Base-by-base conservation (phyloP, 30 jellyfish, hydroid and myxozoan species). In the Aurelia coerulea region DNA sequence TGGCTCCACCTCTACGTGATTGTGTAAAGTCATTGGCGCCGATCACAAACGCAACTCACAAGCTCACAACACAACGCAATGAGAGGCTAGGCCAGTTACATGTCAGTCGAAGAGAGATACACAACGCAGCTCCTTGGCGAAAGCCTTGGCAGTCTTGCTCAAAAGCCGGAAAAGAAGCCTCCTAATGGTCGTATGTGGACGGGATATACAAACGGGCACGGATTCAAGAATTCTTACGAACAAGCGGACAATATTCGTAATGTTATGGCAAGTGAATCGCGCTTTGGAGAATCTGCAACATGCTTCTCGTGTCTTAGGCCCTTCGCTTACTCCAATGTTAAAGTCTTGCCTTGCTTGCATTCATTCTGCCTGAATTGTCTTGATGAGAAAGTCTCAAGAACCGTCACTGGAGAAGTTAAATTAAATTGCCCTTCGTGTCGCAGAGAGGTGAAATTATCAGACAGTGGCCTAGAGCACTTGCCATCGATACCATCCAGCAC, bases 401-500 rank as follows among this genome's bases (percentile, higher is more conserved):
- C 93, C 23, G 49, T 78, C 19, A 66, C 80, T 53, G 97, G 97
- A 56, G 99, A 95, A 51, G 81, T 89, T 17, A 81, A 79, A 63
- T 68, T 95, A 39, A 71, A 81, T 66, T 95, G 99, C 73, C 99
- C 99, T 18, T 60, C 97, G 51, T 95, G 99, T 76, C 88, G 89
- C 18, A 73, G 99, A 16, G 99, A 95, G 64, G 97, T 88, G 13
- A 86, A 90, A 65, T 88, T 95, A n/a, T 76, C 88, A 31, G 97
- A 85, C 51, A 62, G 82, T 42, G 98, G 98, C 71, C 84, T 95
- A 19, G 97, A 89, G 59, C 80, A 79, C 35, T 66, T 90, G 56
- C 97, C 97, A 31, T 85, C 98, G 72, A 70, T 92, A 75, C 98
- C 98, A 1, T 95, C 99, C 0, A 95, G 96, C 64, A 90, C 97